These are phyloP conservation scores for Lepidochrysops patricia DNA, from an alignment of 2,888 invertebrate genomes.

Conservation along the genomic window DNA sequence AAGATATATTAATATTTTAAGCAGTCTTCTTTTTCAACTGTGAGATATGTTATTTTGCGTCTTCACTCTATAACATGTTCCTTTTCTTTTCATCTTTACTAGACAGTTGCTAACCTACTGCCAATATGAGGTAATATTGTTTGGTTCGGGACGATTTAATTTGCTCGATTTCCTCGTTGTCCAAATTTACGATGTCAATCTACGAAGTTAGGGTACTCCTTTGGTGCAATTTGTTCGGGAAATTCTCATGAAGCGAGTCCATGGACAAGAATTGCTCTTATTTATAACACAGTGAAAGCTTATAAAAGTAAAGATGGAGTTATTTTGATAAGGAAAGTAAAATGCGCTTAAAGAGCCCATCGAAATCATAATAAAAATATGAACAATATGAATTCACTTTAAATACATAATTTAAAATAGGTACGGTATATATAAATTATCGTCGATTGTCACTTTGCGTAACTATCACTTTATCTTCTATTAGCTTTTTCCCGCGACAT, in stretches of 20 bases:
- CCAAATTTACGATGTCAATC: slow-evolving; percentile 44
- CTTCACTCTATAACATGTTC: too few species aligned
- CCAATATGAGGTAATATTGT: slow-evolving; percentile 9
- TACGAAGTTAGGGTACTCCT: slow-evolving; percentile 30
- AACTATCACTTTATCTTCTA: too few species aligned
- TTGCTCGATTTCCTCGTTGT: slow-evolving; percentile 39
- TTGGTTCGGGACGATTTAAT: slow-evolving; percentile 36
- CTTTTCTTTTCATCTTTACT: neutral
- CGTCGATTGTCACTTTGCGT: too few species aligned
- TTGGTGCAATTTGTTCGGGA: slow-evolving; percentile 29
- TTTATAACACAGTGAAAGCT: neutral
- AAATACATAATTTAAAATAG: too few species aligned
- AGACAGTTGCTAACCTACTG: neutral
- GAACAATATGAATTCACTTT: too few species aligned
- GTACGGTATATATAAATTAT: too few species aligned
- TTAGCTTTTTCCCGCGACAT: too few species aligned
- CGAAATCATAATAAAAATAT: too few species aligned
- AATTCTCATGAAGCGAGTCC: slow-evolving; percentile 19
- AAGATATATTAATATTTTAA: too few species aligned
- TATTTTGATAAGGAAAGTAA: neutral
- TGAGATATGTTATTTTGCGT: too few species aligned
- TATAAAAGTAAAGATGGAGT: neutral
- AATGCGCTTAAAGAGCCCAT: too few species aligned
- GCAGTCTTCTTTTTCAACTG: too few species aligned
- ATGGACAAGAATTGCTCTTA: neutral